These are phyloP conservation scores for Hybognathus amarus DNA, from an alignment of 2,797 vertebrate genomes.

Conservation along the genomic window DNA sequence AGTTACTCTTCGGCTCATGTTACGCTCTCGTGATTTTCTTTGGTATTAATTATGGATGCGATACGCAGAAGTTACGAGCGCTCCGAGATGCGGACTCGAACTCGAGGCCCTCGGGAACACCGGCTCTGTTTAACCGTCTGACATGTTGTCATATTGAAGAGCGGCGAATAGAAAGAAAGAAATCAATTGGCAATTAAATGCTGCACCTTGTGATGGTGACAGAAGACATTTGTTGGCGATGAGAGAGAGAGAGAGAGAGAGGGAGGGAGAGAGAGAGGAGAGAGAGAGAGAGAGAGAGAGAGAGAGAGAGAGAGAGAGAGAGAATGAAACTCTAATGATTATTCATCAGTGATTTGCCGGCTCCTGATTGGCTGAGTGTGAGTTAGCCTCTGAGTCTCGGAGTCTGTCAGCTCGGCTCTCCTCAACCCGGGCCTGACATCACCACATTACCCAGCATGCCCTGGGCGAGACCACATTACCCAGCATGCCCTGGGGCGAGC, in stretches of 20 bases:
- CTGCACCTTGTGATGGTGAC: constrained; percentile 99
- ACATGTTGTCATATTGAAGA: constrained; percentile 94
- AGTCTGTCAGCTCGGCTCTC: constrained; percentile 99
- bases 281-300: too few relatives aligned
- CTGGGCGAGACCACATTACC: constrained; percentile 85
- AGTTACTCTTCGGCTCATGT: background rate
- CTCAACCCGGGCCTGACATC: constrained; percentile 95
- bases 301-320: constrained; percentile 83
- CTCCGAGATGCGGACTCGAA: constrained; percentile 76
- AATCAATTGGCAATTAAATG: constrained; percentile 99
- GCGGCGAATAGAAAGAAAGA: constrained; percentile 71
- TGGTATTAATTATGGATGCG: constrained; percentile 72
- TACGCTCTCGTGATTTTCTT: background rate
- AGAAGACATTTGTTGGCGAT: constrained; percentile 92
- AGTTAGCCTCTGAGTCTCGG: constrained; percentile 95
- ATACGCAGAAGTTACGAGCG: constrained; percentile 58
- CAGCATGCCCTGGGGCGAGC: constrained; percentile 79
- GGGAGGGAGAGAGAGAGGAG: too few relatives aligned
- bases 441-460: constrained; percentile 94
- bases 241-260: constrained; percentile 79
- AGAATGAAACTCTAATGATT: constrained; percentile 98
- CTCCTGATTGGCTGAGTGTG: constrained; percentile 98
- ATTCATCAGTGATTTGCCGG: constrained; percentile 99
- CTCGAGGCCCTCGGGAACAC: constrained; percentile 77
- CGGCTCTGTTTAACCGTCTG: constrained; percentile 93